Evolutionary conservation across 2,797 vertebrate genomes (phyloP).

Genomic region (Ceyx erithaca): DNA sequence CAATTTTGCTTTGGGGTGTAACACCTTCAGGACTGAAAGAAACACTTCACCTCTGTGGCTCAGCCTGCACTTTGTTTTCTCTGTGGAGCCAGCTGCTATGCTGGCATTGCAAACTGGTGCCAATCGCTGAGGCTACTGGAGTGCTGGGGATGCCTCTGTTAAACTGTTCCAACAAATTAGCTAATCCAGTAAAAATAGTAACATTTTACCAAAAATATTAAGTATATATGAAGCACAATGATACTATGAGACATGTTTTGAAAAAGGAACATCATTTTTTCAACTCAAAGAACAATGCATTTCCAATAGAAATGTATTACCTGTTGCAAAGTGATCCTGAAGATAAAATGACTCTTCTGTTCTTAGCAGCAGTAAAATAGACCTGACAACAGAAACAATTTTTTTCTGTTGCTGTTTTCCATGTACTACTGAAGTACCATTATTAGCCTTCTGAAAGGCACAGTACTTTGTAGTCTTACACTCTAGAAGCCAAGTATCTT

Average conservation of each 20-base stretch:
- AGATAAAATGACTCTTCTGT: not conserved
- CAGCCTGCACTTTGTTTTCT: conserved; percentile 6
- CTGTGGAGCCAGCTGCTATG: conserved; percentile 30
- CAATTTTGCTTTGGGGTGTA: not conserved
- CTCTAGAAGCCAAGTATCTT: not conserved
- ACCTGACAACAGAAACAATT: conserved; percentile 3
- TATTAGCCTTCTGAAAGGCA: not conserved
- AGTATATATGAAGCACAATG: not conserved
- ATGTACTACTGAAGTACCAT: not conserved
- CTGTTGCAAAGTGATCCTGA: not conserved
- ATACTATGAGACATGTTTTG: rapidly evolving
- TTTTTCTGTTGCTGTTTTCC: conserved; percentile 1
- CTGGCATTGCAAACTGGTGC: conserved; percentile 17
- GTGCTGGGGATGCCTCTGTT: not conserved
- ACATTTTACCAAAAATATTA: not conserved
- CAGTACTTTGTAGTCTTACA: not conserved
- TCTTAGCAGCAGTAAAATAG: not conserved
- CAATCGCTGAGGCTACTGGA: conserved; percentile 4
- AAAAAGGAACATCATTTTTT: not conserved
- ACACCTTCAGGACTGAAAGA: conserved; percentile 6
- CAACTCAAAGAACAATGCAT: not conserved
- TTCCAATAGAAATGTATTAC: conserved; percentile 16
- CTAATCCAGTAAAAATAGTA: conserved; percentile 25
- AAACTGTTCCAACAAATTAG: conserved; percentile 25
- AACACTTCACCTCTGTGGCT: not conserved